A percentile compares a stretch with the other conserved stretches of the same genome.
Conservation (phyloP, 2,888 invertebrate species). For the Drosophila eohydei region DNA sequence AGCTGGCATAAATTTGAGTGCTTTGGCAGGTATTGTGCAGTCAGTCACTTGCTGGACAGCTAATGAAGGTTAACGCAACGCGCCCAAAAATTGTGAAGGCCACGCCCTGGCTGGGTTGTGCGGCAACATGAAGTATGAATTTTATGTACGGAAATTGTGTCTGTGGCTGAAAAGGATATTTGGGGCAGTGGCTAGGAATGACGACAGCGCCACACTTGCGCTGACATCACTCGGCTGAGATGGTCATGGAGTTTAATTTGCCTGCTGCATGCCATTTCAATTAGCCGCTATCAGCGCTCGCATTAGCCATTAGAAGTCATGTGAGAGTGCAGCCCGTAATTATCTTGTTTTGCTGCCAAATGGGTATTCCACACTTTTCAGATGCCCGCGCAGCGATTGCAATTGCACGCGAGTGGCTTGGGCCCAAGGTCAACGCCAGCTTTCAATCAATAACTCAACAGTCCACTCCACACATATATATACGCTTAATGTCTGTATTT, state of each 20-base stretch:
- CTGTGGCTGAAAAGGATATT: background rate
- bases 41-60: background rate
- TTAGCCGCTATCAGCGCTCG: conserved; percentile 19
- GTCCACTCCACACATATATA: background rate
- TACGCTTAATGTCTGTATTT: background rate
- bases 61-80: background rate
- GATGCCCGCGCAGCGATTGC: conserved; percentile 34
- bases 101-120: conserved; percentile 11
- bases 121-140: background rate
- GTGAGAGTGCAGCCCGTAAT: conserved; percentile 3
- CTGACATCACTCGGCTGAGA: background rate
- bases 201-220: conserved; percentile 26
- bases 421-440: conserved; percentile 32
- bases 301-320: conserved; percentile 17
- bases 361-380: conserved; percentile 12
- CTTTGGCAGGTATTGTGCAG: background rate
- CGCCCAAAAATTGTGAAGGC: conserved; percentile 12
- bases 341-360: conserved; percentile 9
- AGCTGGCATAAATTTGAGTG: background rate
- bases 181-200: background rate
- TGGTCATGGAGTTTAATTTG: conserved; percentile 35
- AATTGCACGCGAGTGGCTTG: background rate
- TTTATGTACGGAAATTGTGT: background rate
- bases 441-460: conserved; percentile 20
- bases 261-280: conserved; percentile 43